Base-by-base conservation (phyloP, 2,797 vertebrate genomes). In the Glossophaga mutica region DNA sequence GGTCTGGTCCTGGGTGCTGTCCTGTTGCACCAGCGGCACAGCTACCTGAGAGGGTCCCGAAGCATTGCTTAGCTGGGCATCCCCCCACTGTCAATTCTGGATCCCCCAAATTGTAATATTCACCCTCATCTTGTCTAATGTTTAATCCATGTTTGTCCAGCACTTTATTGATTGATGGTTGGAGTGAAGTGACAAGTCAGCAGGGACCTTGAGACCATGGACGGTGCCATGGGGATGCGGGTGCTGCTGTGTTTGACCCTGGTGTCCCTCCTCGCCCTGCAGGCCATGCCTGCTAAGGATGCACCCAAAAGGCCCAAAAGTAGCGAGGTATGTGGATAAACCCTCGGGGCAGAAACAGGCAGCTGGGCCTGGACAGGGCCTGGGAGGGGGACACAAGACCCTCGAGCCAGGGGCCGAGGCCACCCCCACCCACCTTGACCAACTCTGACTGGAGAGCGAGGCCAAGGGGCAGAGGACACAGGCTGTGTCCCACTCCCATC, bases 241-340 rank as follows among this genome's bases (percentile, higher is more conserved):
- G 67, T 73, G 3, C 92, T 98, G 52, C 95, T 98, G 96, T 98
- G 32, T 26, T 1, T 97, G 94, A 97, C 87, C 6, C 37, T 98
- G 92, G 67, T 44, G 59, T 91, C 96, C 42, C 84, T 98, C 97
- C 97, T 98, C 1, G 0, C 76, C 83, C 68, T 93, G 50, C 96
- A 96, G 92, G 89, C 93, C 32, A 0, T 73, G 78, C 70, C 92
- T 0, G 18, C 91, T 97, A 97, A 77, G 95, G 81, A 96, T 74
- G 96, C 96, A 26, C 76, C 87, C 37, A n/a, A 97, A 90, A 97
- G 62, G 48, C 55, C 97, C 93, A 98, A 96, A 97, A 97, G 94
- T 94, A 79, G 81, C 26, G 95, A 98, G 98, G 98, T 99, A 98
- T 94, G 98, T 98, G 96, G 89, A 26, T 73, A 92, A 46, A 52